Base-by-base conservation (phyloP, 2,888 invertebrate species). In the Alentia gelatinosa region DNA sequence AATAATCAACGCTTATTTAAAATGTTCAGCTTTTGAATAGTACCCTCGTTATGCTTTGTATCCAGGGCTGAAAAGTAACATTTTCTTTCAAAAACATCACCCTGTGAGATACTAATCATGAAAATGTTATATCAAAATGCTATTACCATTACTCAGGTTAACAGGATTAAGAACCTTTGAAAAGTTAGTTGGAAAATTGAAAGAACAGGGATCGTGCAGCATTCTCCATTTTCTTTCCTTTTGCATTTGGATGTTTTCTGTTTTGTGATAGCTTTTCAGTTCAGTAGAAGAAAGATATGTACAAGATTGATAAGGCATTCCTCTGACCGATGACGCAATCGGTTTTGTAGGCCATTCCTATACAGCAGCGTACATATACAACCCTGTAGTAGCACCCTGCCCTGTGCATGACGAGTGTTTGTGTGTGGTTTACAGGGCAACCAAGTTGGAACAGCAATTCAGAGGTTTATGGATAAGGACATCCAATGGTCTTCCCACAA, bases 401-500 rank as follows among this genome's bases (percentile, higher is more conserved):
- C 79, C 79, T 35, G 39, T 79, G 86, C 86, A 86, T 86, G 86
- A 47, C 30, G 26, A 86, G 86, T 86, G 86, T 86, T 86, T 86
- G 86, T 86, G 86, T 86, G 86, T 86, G 86, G 86, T 86, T 89
- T 63, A 26, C 89, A 96, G 96, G 94, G 94, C 47, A 91, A 93
- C n/a, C 94, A 94, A 26, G 96, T 97, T 23, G 97, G 97, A 92
- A 93, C 93, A 74, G 96, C 96, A 0, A 96, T 97, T 3, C 96
- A 96, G 93, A 96, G 96, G 90, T 96, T 96, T 93, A 96, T 96
- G 26, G 95, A 96, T 92, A 93, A 93, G 39, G 96, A 96, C 26
- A 94, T 97, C 26, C 94, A 95, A 33, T 97, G 97, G 97, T 97
- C 97, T 0, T 93, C 94, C 4, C 96, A 97, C 94, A 97, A 97